Evolutionary conservation across 2,888 invertebrate genomes (phyloP), one percentile per base, ranked within the genome.

Genomic region (Acanthosepion esculentum): DNA sequence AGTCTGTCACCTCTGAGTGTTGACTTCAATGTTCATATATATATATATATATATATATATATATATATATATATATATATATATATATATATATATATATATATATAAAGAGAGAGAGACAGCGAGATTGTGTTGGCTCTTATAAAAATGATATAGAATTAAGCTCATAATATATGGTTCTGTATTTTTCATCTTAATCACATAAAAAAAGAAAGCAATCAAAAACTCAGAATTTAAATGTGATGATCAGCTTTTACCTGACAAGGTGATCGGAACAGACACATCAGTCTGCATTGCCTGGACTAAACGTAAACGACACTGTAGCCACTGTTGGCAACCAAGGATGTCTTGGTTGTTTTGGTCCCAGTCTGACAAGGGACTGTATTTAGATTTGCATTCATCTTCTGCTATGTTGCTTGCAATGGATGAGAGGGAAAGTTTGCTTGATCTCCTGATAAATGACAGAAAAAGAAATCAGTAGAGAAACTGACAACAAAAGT

Each of bases 241-340:
- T 33, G n/a, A 15, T n/a, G n/a, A 0, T 12, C 20, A 33, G n/a
- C 78, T 78, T n/a, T n/a, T 78, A 78, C 78, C 78, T 78, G 23
- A 33, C 78, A n/a, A 78, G 78, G 78, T 78, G 15, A n/a, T 5
- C 15, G 78, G 78, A 18, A 78, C 18, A 0, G 78, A 10, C 48
- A 97, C 96, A 95, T 97, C 97, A 95, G 96, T 95, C 95, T 97
- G 95, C 92, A 97, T 95, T 95, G 96, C 96, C 29, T 96, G 95
- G 33, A 97, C 97, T 0, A 97, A 96, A 26, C 96, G 96, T 50
- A 96, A 95, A 12, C 97, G 96, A 95, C 97, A 97, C 53, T 96
- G 95, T 29, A 97, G 96, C 97, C 97, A 97, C 10, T 97, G 96
- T 48, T 97, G 95, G 20, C 97, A 96, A 95, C 97, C 97, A 48